A percentile compares a stretch with the other conserved stretches of the same genome.
phyloP scores from a whole-genome alignment of 30 jellyfish, hydroid and myxozoan genomes.

The Sanderia malayensis region DNA sequence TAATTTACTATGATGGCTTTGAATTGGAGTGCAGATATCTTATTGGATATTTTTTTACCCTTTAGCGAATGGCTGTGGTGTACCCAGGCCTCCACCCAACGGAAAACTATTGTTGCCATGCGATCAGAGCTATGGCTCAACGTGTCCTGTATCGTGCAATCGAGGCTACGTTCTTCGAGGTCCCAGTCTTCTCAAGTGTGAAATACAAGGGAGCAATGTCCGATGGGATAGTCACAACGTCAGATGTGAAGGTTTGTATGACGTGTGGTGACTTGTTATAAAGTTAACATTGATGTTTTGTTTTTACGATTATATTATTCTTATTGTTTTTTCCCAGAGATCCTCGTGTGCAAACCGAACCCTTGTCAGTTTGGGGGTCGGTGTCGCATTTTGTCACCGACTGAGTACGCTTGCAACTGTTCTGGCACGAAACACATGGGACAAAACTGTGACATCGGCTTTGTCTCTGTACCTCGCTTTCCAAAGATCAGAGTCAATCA shows the following conservation, averaged over 20 bases:
- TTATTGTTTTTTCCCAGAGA: conserved; percentile 55
- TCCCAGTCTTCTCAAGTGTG: conserved; percentile 62
- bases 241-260: conserved; percentile 74
- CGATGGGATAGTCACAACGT: conserved; percentile 39
- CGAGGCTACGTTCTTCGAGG: conserved; percentile 81
- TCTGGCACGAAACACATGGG: conserved; percentile 84
- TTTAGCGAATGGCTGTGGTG: conserved; percentile 69
- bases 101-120: conserved; percentile 83
- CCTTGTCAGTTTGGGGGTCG: conserved; percentile 80
- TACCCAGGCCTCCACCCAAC: conserved; percentile 73
- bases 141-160: conserved; percentile 77
- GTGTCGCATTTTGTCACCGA: conserved; percentile 69
- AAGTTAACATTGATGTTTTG: too few species aligned
- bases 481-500: conserved; percentile 54
- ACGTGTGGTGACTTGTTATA: too few species aligned
- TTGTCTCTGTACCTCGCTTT: conserved; percentile 30
- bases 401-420: conserved; percentile 67
- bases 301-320: too few species aligned
- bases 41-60: too few species aligned
- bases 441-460: conserved; percentile 52
- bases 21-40: too few species aligned
- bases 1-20: too few species aligned
- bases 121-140: conserved; percentile 68
- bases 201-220: conserved; percentile 29
- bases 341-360: conserved; percentile 90